Base-by-base conservation (phyloP, 2,888 invertebrate species). In the Aethes cnicana region DNA sequence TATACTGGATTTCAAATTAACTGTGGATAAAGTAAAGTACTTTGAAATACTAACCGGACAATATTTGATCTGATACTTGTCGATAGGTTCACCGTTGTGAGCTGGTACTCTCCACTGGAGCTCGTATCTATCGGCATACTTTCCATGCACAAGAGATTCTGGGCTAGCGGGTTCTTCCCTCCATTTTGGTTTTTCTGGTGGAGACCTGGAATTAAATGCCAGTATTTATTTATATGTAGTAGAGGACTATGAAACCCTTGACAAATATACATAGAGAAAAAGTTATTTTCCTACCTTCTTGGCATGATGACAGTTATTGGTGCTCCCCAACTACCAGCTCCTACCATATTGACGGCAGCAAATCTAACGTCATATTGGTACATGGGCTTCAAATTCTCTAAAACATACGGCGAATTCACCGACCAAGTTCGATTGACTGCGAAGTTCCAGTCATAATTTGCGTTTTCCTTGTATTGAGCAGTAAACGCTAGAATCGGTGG, bases 71-170 rank as follows among this genome's bases (percentile, higher is more conserved):
- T 94, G 92, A 81, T 97, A 97, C 77, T 91, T 91, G 72, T 95
- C 94, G 69, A 97, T 97, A 17, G 94, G 95, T 81, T 96, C 96
- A 5, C 97, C 97, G 81, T 97, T 97, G 73, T 97, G 95, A 42
- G 94, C 93, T 0, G 97, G 97, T 42, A 95, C 93, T 66, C 92
- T 93, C 97, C 97, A 97, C 70, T 93, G 91, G 12, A 97, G 79
- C 70, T 96, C 95, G 73, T 93, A 96, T 72, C 93, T 94, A 81
- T 95, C 94, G 17, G 94, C 94, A 76, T 93, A 96, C 30, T 81
- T 87, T 47, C 86, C 86, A 61, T 87, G 84, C 49, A 82, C 75
- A 46, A 89, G 74, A 7, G 88, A 87, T 70, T 88, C 87, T 2
- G 88, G 76, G 52, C 78, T 87, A 20, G 81, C 65, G 18, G 77